phyloP scores from a whole-genome alignment of 1,140 invertebrate species.

The Telenomus remus region DNA sequence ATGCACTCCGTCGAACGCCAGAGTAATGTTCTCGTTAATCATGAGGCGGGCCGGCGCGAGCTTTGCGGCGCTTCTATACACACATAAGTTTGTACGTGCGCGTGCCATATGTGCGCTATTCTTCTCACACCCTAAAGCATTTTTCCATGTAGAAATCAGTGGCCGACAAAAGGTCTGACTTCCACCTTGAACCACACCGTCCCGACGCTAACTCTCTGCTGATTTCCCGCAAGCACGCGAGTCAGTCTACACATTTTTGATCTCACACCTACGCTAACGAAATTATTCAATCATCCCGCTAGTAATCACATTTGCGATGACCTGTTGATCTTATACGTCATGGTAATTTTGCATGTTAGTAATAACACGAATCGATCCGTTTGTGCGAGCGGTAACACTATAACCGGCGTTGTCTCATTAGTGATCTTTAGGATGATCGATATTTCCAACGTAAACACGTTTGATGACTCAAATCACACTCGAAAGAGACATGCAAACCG shows the following conservation, averaged over 20 bases:
- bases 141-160: slow-evolving; percentile 37
- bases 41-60: slow-evolving; percentile 48
- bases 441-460: no score
- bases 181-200: slow-evolving; percentile 1
- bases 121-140: slow-evolving; percentile 10
- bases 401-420: not conserved
- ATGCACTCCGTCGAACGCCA: slow-evolving; percentile 60
- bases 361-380: slow-evolving; percentile 1
- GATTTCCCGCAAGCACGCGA: slow-evolving; percentile 39
- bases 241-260: slow-evolving; percentile 47
- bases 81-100: slow-evolving; percentile 22
- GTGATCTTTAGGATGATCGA: no score
- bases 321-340: slow-evolving; percentile 39
- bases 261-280: slow-evolving; percentile 3
- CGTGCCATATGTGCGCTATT: slow-evolving; percentile 28
- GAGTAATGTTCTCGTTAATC: slow-evolving; percentile 61
- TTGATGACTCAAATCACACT: no score
- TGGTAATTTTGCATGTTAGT: slow-evolving; percentile 7
- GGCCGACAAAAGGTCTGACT: slow-evolving; percentile 15
- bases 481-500: no score
- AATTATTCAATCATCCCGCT: not conserved
- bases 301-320: slow-evolving; percentile 23
- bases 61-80: slow-evolving; percentile 28
- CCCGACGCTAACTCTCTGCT: slow-evolving; percentile 15
- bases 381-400: slow-evolving; percentile 3